Conservation (phyloP, 1,140 invertebrate species). For the Papilio xuthus region DNA sequence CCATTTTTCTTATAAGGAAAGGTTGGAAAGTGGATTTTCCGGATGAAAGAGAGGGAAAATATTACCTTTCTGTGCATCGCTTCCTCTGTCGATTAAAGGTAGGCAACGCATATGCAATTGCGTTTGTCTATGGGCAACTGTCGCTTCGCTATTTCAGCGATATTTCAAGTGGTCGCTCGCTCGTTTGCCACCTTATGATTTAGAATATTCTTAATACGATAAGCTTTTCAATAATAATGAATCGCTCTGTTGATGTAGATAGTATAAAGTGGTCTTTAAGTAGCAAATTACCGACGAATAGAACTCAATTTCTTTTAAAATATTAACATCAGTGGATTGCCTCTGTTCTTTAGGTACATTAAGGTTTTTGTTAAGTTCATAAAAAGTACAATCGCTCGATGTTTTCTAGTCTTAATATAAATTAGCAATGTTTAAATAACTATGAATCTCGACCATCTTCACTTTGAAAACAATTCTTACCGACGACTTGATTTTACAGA, state of each 20-base stretch:
- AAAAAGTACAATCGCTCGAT: background rate
- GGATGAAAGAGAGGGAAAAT: too few species aligned
- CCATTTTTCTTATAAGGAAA: too few species aligned
- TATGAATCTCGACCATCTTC: slow-evolving; percentile 2
- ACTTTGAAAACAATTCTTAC: background rate
- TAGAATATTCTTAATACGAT: too few species aligned
- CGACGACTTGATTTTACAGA: background rate
- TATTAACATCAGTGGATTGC: background rate
- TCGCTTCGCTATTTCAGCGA: too few species aligned
- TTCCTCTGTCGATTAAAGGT: too few species aligned
- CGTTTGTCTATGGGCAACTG: too few species aligned
- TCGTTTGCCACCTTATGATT: too few species aligned
- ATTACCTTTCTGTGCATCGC: too few species aligned
- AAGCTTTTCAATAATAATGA: background rate
- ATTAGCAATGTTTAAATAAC: slow-evolving; percentile 25
- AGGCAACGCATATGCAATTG: too few species aligned
- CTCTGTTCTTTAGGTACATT: background rate
- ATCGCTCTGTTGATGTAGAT: background rate
- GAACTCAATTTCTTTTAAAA: background rate
- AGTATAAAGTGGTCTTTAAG: background rate
- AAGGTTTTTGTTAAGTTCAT: background rate
- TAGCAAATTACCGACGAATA: background rate
- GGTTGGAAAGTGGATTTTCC: too few species aligned
- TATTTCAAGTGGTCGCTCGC: too few species aligned
- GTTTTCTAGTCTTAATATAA: slow-evolving; percentile 10